These are phyloP conservation scores for Hesperia comma DNA, from an alignment of 2,888 invertebrate species.

Conservation along the genomic window DNA sequence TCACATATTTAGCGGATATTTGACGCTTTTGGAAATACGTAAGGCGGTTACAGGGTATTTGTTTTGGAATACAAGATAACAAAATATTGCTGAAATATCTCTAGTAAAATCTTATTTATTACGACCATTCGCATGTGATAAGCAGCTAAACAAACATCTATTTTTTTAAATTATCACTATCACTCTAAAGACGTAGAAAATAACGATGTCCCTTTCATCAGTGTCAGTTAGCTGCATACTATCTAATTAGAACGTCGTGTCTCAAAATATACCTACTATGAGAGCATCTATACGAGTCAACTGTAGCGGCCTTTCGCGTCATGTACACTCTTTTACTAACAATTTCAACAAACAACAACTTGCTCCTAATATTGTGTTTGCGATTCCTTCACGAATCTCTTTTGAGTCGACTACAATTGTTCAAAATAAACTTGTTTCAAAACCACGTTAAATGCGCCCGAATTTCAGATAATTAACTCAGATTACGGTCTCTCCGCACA, in stretches of 20 bases:
- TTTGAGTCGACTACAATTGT: conserved; percentile 76
- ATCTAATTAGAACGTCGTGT: not conserved
- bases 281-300: conserved; percentile 23
- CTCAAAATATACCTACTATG: conserved; percentile 34
- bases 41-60: too few relatives aligned
- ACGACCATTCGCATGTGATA: too few relatives aligned
- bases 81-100: too few relatives aligned
- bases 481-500: conserved; percentile 73
- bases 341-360: conserved; percentile 74
- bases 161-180: too few relatives aligned
- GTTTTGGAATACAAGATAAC: too few relatives aligned
- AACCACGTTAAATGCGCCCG: conserved; percentile 77
- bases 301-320: conserved; percentile 50
- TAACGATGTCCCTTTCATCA: not conserved
- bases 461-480: conserved; percentile 80
- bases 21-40: too few relatives aligned
- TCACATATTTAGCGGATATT: too few relatives aligned
- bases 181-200: too few relatives aligned
- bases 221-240: not conserved
- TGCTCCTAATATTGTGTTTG: conserved; percentile 78
- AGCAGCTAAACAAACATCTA: too few relatives aligned
- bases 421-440: conserved; percentile 67
- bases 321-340: conserved; percentile 69
- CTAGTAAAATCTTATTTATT: too few relatives aligned
- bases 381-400: conserved; percentile 76